Conservation (phyloP, 1,140 invertebrate species). For the Limonius californicus region DNA sequence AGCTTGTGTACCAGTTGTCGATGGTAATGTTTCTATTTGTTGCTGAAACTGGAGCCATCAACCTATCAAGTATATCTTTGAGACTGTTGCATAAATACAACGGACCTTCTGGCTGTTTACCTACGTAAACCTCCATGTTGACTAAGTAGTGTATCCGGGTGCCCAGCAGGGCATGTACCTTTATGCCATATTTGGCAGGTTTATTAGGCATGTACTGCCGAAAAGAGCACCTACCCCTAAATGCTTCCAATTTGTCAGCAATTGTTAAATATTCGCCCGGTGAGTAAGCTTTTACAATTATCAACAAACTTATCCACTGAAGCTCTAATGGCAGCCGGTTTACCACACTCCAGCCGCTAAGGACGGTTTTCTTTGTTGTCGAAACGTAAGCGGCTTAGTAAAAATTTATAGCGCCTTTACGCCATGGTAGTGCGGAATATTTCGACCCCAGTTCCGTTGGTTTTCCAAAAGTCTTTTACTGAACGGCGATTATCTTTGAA, state of each 20-base stretch:
- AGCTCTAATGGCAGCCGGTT: neutral
- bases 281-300: neutral
- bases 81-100: neutral
- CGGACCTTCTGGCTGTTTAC: too few species aligned
- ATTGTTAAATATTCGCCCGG: neutral
- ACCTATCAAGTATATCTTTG: neutral
- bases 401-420: neutral
- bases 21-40: neutral
- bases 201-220: neutral
- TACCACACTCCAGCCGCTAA: neutral
- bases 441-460: neutral
- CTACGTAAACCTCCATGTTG: neutral
- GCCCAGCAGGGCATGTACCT: neutral
- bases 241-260: neutral
- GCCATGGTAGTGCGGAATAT: neutral
- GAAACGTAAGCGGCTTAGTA: neutral
- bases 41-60: neutral
- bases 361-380: neutral
- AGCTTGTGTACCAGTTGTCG: neutral
- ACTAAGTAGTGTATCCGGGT: neutral
- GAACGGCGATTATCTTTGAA: neutral
- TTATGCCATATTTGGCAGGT: too few species aligned
- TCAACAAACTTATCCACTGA: neutral
- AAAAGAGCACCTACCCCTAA: neutral
- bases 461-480: neutral